These are phyloP conservation scores for Ooceraea biroi DNA, from an alignment of 1,140 invertebrate species.

Conservation along the genomic window DNA sequence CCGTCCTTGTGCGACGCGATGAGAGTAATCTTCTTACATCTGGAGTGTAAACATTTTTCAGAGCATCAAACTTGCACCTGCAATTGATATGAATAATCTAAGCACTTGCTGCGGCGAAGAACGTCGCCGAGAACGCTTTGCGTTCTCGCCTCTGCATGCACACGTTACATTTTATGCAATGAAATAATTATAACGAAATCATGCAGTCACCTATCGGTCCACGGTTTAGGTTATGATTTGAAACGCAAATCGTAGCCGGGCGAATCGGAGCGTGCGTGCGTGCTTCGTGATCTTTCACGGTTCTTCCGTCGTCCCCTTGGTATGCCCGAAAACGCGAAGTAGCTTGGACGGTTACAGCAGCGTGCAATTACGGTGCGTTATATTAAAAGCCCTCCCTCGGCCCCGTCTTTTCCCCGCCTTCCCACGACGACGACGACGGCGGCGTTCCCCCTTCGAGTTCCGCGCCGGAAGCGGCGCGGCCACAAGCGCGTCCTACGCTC, in stretches of 20 bases:
- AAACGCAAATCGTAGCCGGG: too few relatives aligned
- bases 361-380: conserved; percentile 72
- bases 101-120: too few relatives aligned
- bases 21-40: too few relatives aligned
- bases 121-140: too few relatives aligned
- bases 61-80: too few relatives aligned
- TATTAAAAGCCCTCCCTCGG: conserved; percentile 75
- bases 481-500: conserved; percentile 51
- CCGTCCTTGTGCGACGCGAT: background rate
- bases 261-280: background rate
- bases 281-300: conserved; percentile 29
- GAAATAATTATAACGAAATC: too few relatives aligned
- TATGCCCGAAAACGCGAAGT: conserved; percentile 53
- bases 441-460: conserved; percentile 43
- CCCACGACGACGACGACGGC: conserved; percentile 60
- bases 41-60: too few relatives aligned
- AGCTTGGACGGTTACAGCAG: conserved; percentile 63
- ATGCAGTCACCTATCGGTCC: too few relatives aligned
- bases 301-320: background rate
- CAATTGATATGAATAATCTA: too few relatives aligned
- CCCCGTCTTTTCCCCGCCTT: conserved; percentile 54
- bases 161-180: too few relatives aligned
- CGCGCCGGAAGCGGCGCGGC: conserved; percentile 71
- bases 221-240: too few relatives aligned
- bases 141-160: too few relatives aligned